phyloP scores from a whole-genome alignment of 2,113 vertebrate genomes.

The Xenopus laevis region DNA sequence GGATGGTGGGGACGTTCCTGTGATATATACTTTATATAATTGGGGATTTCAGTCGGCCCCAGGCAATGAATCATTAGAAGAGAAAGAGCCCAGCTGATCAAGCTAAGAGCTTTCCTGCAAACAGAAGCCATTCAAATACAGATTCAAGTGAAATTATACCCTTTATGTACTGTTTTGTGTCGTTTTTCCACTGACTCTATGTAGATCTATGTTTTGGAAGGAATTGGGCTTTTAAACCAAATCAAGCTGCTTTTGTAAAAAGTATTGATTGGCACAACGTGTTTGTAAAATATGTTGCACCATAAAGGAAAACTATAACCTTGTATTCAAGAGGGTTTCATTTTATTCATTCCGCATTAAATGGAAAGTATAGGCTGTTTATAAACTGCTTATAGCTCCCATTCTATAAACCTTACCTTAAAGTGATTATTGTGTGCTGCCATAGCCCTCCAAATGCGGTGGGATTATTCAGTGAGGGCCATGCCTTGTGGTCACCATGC shows the following conservation, averaged over 20 bases:
- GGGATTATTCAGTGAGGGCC: too few species aligned
- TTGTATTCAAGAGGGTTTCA: too few species aligned
- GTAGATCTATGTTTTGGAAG: neutral
- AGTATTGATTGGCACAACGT: too few species aligned
- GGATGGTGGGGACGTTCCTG: slow-evolving; percentile 1
- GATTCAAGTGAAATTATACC: neutral
- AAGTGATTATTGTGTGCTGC: too few species aligned
- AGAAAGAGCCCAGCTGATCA: slow-evolving; percentile 9
- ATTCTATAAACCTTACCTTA: too few species aligned
- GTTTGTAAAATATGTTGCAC: too few species aligned
- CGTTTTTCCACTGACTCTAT: neutral
- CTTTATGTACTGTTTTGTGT: neutral
- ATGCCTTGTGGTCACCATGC: too few species aligned
- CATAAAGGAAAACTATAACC: too few species aligned
- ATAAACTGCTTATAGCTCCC: too few species aligned
- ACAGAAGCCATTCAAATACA: neutral
- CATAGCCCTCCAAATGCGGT: too few species aligned
- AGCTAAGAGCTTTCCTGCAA: slow-evolving; percentile 5
- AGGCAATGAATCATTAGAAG: slow-evolving; percentile 16
- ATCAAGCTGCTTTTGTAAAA: neutral
- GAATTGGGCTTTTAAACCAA: neutral
- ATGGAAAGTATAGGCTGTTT: too few species aligned
- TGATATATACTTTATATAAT: slow-evolving; percentile 26
- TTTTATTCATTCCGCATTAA: too few species aligned
- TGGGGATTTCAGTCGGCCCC: slow-evolving; percentile 4